These are phyloP conservation scores for Sakesphorus luctuosus DNA, from an alignment of 2,113 vertebrate species.

Conservation along the genomic window DNA sequence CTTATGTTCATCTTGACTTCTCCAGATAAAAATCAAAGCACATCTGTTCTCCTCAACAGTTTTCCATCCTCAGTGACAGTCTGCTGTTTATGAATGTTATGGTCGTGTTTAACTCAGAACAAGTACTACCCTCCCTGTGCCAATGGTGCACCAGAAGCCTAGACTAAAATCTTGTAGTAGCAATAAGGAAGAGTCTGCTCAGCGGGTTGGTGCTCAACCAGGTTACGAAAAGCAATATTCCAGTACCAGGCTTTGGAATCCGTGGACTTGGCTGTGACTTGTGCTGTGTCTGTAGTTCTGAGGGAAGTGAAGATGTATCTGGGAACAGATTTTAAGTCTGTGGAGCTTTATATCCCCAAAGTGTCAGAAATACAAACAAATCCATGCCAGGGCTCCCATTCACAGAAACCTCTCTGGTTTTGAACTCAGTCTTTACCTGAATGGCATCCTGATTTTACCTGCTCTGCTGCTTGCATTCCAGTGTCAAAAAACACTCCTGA, in stretches of 20 bases:
- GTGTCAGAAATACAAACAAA: not conserved
- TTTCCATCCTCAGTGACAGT: not conserved
- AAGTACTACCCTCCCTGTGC: not conserved
- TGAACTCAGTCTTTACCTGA: not conserved
- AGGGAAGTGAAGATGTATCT: not conserved
- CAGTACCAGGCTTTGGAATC: not conserved
- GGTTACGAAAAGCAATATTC: not conserved
- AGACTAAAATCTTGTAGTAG: not conserved
- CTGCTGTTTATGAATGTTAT: not conserved
- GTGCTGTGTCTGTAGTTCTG: not conserved
- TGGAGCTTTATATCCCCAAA: not conserved
- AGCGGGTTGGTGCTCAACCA: not conserved
- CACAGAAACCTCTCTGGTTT: not conserved
- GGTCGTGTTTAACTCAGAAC: not conserved
- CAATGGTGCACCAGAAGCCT: not conserved
- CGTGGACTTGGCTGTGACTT: not conserved
- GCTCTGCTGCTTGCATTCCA: not conserved
- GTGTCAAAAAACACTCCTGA: not conserved
- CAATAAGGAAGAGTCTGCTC: not conserved
- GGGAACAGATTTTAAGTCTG: not conserved
- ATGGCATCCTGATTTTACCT: not conserved
- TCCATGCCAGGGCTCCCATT: not conserved
- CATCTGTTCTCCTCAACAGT: not conserved
- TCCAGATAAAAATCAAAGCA: not conserved
- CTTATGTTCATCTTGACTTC: not conserved